Evolutionary conservation across 2,888 invertebrate species (phyloP), one percentile per base, ranked within the genome.

Genomic region (Plagodis pulveraria): DNA sequence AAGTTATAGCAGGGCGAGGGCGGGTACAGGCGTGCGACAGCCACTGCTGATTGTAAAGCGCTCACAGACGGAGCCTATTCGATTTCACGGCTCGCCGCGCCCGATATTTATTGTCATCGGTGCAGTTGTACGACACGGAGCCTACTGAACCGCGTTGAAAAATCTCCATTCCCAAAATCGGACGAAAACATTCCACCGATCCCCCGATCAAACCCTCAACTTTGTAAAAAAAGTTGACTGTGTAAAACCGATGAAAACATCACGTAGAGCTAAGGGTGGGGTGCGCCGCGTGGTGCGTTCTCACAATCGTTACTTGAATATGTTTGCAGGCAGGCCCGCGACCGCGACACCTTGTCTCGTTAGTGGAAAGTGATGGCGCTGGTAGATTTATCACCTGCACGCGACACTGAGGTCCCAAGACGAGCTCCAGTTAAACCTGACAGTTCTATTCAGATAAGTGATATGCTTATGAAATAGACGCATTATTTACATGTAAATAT

Each of bases 21-120:
- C 70, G 74, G 76, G 80, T 74, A 77, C 73, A 77, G 81, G 83
- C 84, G 85, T 82, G 80, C 87, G 89, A 88, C 89, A 85, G 86
- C 81, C 86, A 80, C 89, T 86, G 91, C 89, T 91, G 91, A 91
- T 91, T 91, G 91, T 91, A 90, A 91, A 91, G 87, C 89, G 87
- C 86, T 90, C 91, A 88, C 90, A 91, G 89, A 88, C 89, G 91
- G 86, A 90, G 91, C 91, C 91, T 91, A 91, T 92, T 92, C 91
- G 91, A 92, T 92, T 92, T 91, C 91, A 92, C 87, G 92, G 89
- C 91, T 91, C 89, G 89, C 81, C 89, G 91, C 91, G 80, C 77
- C 78, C 85, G 89, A 90, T 91, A 91, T 92, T 92, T 92, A 92
- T 91, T 91, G 90, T 91, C 91, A 91, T 91, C 91, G 91, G 89